Evolutionary conservation across 2,113 vertebrate genomes (phyloP), one percentile per base, ranked within the genome.

Genomic region (Nothocercus nigrocapillus): DNA sequence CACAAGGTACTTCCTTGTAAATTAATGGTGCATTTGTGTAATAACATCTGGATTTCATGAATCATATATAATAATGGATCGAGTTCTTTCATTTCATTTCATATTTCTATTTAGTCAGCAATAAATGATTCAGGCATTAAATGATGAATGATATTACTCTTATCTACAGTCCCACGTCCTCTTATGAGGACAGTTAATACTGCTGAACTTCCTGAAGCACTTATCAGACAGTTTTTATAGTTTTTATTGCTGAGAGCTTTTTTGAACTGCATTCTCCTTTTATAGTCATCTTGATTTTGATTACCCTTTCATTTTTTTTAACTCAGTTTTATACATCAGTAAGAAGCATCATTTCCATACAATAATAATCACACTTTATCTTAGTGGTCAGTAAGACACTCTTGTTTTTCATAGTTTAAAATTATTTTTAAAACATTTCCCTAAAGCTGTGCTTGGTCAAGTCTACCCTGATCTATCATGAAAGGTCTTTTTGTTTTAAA

Each of bases 101-200:
- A 15, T 36, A 54, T 49, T 96, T 88, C 72, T 88, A 66, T 85
- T 67, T n/a, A 88, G 79, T 77, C 70, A 95, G 82, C 85, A 88
- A 88, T 68, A 91, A 94, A 85, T 17, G 2, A 80, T 66, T 91
- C 84, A 69, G 70, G 61, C 68, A 28, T 53, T 73, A 80, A 67
- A 66, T 49, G 90, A 95, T 69, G 72, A 93, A 80, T 76, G 70
- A 82, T n/a, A 69, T 62, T 94, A 67, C 49, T 85, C 32, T 76
- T 76, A 10, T 27, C 87, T 82, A 47, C 85, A 62, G 27, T 17
- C 20, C 30, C 15, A 20, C 36, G 53, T 61, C 68, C 34, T 69
- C 51, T 47, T 42, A 79, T 13, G 76, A 36, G 38, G 30, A 49
- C 77, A 91, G 30, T 28, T 75, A 89, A 67, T 70, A 63, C 66